Percentiles rank a stretch among this genome's conserved stretches.
These are phyloP conservation scores for Syngnathus scovelli DNA, from an alignment of 2,113 vertebrate genomes.

Conservation along the genomic window DNA sequence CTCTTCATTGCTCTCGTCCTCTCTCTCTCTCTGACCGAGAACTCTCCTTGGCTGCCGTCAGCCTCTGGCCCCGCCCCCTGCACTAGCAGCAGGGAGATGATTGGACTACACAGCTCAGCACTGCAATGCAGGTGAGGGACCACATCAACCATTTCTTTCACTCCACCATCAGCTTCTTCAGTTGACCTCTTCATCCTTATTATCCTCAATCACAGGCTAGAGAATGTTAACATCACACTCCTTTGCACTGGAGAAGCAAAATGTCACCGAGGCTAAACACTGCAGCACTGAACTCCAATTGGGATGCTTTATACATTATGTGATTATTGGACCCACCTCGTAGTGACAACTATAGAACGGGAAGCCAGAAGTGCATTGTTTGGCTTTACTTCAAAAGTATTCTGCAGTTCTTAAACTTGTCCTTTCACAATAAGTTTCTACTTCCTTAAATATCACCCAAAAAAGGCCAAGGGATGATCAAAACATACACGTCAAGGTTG, in stretches of 20 bases:
- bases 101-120: slow-evolving; percentile 74
- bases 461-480: too few relatives aligned
- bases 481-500: too few relatives aligned
- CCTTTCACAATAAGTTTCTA: too few relatives aligned
- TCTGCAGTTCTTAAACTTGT: too few relatives aligned
- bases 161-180: slow-evolving; percentile 30
- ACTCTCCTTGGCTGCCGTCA: slow-evolving; percentile 68
- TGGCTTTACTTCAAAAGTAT: too few relatives aligned
- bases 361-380: background rate
- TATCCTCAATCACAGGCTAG: background rate
- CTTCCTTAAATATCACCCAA: too few relatives aligned
- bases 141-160: slow-evolving; percentile 26
- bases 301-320: background rate
- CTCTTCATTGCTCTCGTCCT: slow-evolving; percentile 9
- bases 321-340: background rate
- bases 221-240: slow-evolving; percentile 1
- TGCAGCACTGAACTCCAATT: background rate
- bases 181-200: background rate
- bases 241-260: background rate
- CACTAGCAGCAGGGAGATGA: slow-evolving; percentile 56
- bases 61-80: slow-evolving; percentile 51
- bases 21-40: slow-evolving; percentile 51
- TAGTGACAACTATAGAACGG: background rate
- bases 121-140: slow-evolving; percentile 87
- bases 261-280: background rate